These are phyloP conservation scores for Drosophila macrothrix DNA, from an alignment of 2,888 invertebrate species.

Conservation along the genomic window DNA sequence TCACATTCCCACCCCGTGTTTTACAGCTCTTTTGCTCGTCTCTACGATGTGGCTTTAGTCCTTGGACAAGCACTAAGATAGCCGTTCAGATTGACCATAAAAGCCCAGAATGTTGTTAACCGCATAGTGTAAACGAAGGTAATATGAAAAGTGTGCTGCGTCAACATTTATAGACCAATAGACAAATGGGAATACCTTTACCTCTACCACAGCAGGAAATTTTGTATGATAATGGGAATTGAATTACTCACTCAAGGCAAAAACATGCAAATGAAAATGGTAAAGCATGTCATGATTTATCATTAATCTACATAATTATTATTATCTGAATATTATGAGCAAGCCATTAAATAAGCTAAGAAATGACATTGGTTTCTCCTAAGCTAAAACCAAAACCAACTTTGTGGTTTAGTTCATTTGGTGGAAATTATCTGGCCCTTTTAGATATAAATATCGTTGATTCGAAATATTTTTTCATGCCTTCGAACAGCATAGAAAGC, in stretches of 20 bases:
- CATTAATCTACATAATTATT: neutral
- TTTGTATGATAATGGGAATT: conserved; percentile 19
- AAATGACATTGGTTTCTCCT: neutral
- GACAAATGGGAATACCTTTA: conserved; percentile 10
- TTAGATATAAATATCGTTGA: neutral
- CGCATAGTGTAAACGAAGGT: conserved; percentile 9
- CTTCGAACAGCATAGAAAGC: neutral
- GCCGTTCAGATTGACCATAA: conserved; percentile 28
- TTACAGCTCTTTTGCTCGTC: conserved; percentile 37
- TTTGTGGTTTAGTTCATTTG: neutral
- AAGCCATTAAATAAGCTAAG: neutral
- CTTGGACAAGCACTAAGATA: conserved; percentile 20
- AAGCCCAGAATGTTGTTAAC: conserved; percentile 26
- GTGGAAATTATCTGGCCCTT: neutral
- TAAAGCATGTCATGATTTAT: neutral
- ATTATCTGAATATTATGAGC: neutral
- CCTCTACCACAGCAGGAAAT: conserved; percentile 3
- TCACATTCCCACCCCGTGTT: conserved; percentile 14
- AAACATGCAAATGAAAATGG: neutral
- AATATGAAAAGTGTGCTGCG: conserved; percentile 32
- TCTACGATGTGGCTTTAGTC: conserved; percentile 29
- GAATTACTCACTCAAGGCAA: conserved; percentile 12
- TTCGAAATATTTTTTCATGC: neutral
- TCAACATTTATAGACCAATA: conserved; percentile 39
- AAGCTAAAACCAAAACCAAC: neutral